phyloP scores from a whole-genome alignment of 2,113 vertebrate species.

The Philantomba maxwellii region DNA sequence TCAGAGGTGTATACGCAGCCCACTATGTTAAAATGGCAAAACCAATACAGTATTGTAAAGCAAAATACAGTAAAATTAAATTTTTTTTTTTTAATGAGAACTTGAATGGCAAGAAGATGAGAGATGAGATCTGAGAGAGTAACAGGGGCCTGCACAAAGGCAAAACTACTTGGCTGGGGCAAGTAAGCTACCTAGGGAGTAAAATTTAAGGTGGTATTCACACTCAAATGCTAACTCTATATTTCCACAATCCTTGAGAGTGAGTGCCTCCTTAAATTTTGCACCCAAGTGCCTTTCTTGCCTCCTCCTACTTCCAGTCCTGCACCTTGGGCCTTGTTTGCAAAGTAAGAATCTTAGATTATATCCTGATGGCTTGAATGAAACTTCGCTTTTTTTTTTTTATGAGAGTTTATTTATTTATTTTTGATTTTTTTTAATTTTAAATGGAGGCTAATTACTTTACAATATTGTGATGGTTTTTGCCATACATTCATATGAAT shows the following conservation, averaged over 20 bases:
- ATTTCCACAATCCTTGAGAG: not conserved
- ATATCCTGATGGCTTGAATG: not conserved
- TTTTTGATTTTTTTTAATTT: not conserved
- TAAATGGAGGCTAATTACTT: not conserved
- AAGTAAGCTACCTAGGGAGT: not conserved
- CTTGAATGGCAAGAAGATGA: not conserved
- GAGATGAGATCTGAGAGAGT: not conserved
- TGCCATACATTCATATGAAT: not conserved
- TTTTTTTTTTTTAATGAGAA: not conserved
- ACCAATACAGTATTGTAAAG: too few relatives aligned
- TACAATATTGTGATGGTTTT: not conserved
- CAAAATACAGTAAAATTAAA: too few relatives aligned
- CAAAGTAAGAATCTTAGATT: not conserved
- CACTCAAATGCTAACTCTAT: not conserved
- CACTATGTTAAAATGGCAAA: not conserved
- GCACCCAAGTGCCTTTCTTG: not conserved
- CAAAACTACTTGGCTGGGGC: not conserved
- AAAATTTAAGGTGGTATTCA: not conserved
- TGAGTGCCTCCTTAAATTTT: not conserved
- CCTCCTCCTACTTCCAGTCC: not conserved
- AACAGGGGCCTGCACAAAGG: not conserved
- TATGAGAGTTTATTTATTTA: not conserved
- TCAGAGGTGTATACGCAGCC: not conserved
- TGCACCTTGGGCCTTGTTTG: not conserved
- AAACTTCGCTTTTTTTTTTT: not conserved